Evolutionary conservation across 1,140 invertebrate species (phyloP).

Genomic region (Diuraphis noxia): DNA sequence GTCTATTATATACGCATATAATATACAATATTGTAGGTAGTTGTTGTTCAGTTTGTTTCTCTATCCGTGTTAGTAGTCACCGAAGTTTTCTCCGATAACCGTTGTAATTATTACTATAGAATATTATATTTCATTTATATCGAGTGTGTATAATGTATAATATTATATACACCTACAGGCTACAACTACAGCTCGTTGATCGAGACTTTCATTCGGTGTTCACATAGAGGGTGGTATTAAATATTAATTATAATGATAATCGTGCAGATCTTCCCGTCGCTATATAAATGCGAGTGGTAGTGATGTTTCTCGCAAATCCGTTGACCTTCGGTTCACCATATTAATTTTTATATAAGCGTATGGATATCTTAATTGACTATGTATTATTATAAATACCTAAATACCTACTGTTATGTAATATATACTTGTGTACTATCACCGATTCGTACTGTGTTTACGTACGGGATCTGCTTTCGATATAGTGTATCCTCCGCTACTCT

Average conservation of each 20-base stretch:
- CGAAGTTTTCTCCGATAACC: not conserved
- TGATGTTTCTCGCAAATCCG: not conserved
- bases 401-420: not conserved
- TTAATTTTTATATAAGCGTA: not conserved
- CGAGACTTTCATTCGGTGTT: not conserved
- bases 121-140: not conserved
- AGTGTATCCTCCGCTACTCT: not conserved
- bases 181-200: not conserved
- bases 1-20: no score
- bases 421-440: not conserved
- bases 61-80: not conserved
- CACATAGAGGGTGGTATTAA: not conserved
- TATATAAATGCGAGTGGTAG: not conserved
- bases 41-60: not conserved
- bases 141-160: not conserved
- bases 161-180: not conserved
- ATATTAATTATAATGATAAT: not conserved
- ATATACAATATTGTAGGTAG: not conserved
- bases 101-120: not conserved
- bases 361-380: no score
- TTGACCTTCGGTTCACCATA: not conserved
- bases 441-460: not conserved
- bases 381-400: not conserved
- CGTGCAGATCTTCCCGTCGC: not conserved
- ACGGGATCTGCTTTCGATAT: not conserved